A percentile compares a stretch with the other conserved stretches of the same genome.
These are phyloP conservation scores for Clupea harengus DNA, from an alignment of 2,113 vertebrate genomes.

Conservation along the genomic window DNA sequence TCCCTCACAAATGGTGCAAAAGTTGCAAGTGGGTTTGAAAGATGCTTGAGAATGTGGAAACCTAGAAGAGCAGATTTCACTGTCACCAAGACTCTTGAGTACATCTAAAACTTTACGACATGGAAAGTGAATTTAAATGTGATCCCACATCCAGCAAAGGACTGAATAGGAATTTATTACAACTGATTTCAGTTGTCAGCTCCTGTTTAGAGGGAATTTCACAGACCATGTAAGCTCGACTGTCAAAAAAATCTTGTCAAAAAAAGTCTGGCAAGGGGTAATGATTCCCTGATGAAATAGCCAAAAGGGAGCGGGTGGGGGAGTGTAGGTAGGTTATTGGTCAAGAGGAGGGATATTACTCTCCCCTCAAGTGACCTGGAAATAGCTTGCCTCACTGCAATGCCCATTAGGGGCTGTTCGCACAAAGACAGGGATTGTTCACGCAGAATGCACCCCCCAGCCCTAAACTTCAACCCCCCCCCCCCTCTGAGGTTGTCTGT, in stretches of 20 bases:
- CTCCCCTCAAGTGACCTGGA: constrained; percentile 47
- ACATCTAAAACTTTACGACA: constrained; percentile 1
- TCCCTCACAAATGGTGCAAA: constrained; percentile 32
- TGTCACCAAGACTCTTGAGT: neutral
- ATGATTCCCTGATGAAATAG: neutral
- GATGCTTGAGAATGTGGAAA: constrained; percentile 20
- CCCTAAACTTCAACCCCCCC: neutral
- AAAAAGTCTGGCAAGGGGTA: neutral
- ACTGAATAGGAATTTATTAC: neutral
- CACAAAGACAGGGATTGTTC: constrained; percentile 54
- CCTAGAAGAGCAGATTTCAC: constrained; percentile 4
- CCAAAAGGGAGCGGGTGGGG: neutral
- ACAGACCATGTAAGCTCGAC: neutral
- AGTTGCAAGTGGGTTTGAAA: neutral
- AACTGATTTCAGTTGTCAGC: neutral
- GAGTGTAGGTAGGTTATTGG: neutral
- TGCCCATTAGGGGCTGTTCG: constrained; percentile 26
- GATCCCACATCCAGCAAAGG: neutral
- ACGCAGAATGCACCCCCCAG: neutral
- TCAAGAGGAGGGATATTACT: constrained; percentile 25
- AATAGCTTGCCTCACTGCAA: constrained; percentile 17
- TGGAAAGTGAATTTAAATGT: neutral
- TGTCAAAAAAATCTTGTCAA: constrained; percentile 11
- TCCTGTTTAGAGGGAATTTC: constrained; percentile 3
- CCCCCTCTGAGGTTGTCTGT: constrained; percentile 31